Base-by-base conservation (phyloP, 2,888 invertebrate species). In the Dione juno region DNA sequence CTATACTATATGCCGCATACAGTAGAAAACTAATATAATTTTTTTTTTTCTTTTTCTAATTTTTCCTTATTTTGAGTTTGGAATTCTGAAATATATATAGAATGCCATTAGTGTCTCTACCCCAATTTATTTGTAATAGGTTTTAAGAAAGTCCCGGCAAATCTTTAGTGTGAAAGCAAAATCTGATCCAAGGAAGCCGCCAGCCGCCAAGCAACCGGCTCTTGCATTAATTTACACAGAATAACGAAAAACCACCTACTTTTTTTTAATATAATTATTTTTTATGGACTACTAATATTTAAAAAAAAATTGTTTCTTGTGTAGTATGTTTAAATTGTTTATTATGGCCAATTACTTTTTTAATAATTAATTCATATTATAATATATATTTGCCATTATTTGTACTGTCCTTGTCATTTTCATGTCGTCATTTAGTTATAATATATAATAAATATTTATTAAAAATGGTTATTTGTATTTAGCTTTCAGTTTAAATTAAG, bases 111-210 rank as follows among this genome's bases (percentile, higher is more conserved):
- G 37, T 48, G 19, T 11, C 11, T 64, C 50, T n/a, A 53, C 53
- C 66, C 45, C 66, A 69, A 73, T 66, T 66, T 71, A 73, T 69
- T 71, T 69, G 63, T 63, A 63, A 72, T 71, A 66, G 73, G 50
- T 64, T 53, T 67, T 45, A 70, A 73, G 71, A 70, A 67, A 73
- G 68, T 67, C 75, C 72, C 74, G 73, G 77, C 69, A 77, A 78
- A 80, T 81, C 80, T 81, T 83, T 81, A 79, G 84, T 79, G 82
- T 88, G 84, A 88, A 88, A 88, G 88, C 85, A 86, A 86, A 88
- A 88, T 84, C 87, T 86, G 88, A 87, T 88, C 84, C 82, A 75
- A 87, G 88, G 87, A 88, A 88, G 86, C 82, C 79, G 80, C 79
- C 80, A 75, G 80, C 80, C 80, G 76, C 76, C 74, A 70, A 75